Conservation (phyloP, 64 coral and sea anemone genomes). For the Montipora capricornis region DNA sequence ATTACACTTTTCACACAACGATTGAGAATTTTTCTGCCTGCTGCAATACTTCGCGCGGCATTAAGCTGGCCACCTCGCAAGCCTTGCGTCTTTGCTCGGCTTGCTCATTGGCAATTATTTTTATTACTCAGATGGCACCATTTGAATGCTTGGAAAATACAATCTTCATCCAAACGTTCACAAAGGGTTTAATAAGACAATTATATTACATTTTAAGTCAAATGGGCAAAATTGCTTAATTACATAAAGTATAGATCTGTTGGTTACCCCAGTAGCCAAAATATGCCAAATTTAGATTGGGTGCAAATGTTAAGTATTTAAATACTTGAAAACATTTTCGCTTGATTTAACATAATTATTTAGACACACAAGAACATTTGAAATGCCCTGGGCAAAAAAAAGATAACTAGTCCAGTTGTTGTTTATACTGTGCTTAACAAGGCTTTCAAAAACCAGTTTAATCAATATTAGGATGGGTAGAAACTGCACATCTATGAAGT, state of each 20-base stretch:
- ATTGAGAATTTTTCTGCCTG: too few relatives aligned
- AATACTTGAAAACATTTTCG: background rate
- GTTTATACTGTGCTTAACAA: background rate
- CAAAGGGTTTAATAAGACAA: background rate
- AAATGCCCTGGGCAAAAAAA: background rate
- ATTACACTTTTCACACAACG: too few relatives aligned
- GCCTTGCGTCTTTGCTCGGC: too few relatives aligned
- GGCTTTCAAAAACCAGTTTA: background rate
- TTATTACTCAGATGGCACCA: background rate
- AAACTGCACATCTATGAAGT: background rate
- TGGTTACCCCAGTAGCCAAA: background rate
- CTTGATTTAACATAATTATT: background rate
- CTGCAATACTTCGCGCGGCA: too few relatives aligned
- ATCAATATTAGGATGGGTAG: background rate
- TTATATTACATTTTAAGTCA: background rate
- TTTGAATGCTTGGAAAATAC: background rate
- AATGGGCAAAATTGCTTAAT: background rate
- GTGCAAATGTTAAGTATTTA: background rate
- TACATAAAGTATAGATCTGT: background rate
- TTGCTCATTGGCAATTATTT: background rate
- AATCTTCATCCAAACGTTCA: background rate
- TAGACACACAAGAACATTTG: background rate
- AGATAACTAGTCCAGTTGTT: background rate
- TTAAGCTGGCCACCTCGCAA: too few relatives aligned
- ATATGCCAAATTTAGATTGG: background rate